A percentile compares a stretch with the other conserved stretches of the same genome.
These are phyloP conservation scores for Oscheius sp. DNA, from an alignment of 2,888 invertebrate genomes.

Conservation along the genomic window DNA sequence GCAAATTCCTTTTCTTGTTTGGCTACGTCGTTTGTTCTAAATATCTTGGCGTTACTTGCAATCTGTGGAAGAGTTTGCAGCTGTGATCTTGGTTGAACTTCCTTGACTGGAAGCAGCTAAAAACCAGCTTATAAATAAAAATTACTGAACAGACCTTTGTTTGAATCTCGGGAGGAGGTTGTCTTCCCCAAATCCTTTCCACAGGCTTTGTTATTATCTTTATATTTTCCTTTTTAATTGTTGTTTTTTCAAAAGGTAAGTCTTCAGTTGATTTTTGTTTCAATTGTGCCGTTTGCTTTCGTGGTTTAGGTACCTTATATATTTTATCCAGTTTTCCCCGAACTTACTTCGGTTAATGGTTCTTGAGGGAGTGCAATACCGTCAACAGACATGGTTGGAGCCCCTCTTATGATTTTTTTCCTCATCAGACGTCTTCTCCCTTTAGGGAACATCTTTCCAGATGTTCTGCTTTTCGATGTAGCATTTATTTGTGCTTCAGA, in stretches of 20 bases:
- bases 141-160: too few relatives aligned
- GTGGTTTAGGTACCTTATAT: neutral
- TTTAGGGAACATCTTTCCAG: neutral
- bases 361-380: neutral
- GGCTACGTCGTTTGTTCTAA: slow-evolving; percentile 3
- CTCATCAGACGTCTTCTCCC: slow-evolving; percentile 1
- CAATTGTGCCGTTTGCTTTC: too few relatives aligned
- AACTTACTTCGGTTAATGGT: too few relatives aligned
- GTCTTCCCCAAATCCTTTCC: neutral
- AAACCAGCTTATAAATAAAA: too few relatives aligned
- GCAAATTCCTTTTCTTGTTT: slow-evolving; percentile 5
- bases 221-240: neutral
- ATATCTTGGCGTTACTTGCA: slow-evolving; percentile 9
- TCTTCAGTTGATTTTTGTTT: neutral
- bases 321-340: too few relatives aligned
- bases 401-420: neutral
- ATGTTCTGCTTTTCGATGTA: neutral
- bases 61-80: too few relatives aligned
- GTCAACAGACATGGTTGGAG: neutral
- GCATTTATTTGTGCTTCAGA: neutral
- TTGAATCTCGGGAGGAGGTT: too few relatives aligned
- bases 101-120: too few relatives aligned
- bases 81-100: too few relatives aligned
- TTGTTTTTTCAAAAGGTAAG: neutral
- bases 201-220: neutral